These are phyloP conservation scores for Aphelenchoides fujianensis DNA, from an alignment of 1,140 invertebrate species.

Conservation along the genomic window DNA sequence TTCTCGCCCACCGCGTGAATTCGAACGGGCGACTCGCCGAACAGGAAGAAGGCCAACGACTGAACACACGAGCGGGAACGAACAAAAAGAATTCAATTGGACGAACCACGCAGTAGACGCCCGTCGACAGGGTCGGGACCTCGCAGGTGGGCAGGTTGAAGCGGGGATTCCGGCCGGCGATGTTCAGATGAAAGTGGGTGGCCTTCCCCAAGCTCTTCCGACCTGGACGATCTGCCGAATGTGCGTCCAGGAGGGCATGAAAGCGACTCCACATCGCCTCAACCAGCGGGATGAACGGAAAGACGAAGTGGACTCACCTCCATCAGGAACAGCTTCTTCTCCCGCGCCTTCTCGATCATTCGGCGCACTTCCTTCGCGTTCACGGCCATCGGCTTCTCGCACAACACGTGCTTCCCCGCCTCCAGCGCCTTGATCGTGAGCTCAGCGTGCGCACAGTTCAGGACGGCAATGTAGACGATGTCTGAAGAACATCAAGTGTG, in stretches of 20 bases:
- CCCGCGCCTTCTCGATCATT: conserved; percentile 30
- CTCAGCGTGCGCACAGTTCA: conserved; percentile 15
- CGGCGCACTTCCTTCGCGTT: conserved; percentile 29
- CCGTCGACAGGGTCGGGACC: conserved; percentile 5
- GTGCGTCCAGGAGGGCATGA: conserved; percentile 16
- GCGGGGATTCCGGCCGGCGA: neutral
- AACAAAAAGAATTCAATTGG: too few species aligned
- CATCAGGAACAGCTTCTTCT: conserved; percentile 28
- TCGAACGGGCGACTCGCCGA: conserved; percentile 15
- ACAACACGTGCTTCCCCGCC: conserved; percentile 35
- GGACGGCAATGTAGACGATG: conserved; percentile 30
- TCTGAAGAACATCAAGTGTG: conserved; percentile 31
- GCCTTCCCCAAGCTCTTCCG: conserved; percentile 8
- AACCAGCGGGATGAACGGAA: neutral
- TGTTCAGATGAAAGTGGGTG: conserved; percentile 8
- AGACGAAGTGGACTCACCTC: conserved; percentile 18
- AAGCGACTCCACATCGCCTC: conserved; percentile 21
- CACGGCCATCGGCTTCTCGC: conserved; percentile 38
- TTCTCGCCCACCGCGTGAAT: conserved; percentile 17
- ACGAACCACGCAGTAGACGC: conserved; percentile 8
- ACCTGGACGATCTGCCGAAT: neutral
- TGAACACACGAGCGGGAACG: too few species aligned
- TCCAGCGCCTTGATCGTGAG: conserved; percentile 20
- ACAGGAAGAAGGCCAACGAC: conserved; percentile 9
- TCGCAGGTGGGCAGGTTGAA: conserved; percentile 1